Evolutionary conservation across 2,113 vertebrate genomes (phyloP).

Genomic region (Bos indicus): DNA sequence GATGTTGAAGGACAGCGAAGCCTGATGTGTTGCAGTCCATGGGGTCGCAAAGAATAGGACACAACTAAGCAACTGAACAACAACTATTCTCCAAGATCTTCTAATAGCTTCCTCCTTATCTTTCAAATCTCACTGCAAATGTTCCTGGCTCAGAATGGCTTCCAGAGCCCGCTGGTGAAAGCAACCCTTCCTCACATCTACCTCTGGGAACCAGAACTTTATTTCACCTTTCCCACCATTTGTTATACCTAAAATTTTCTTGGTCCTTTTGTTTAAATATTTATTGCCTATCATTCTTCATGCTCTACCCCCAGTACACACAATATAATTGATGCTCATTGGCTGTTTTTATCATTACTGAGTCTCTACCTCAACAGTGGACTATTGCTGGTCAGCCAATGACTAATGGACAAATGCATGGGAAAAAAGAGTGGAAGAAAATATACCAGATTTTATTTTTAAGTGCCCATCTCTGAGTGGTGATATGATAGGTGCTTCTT

Average conservation of each 20-base stretch:
- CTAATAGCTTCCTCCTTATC: not conserved
- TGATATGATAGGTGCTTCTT: not conserved
- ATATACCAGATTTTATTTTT: not conserved
- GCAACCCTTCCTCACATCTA: not conserved
- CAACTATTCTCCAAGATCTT: not conserved
- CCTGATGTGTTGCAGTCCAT: not conserved
- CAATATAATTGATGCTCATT: not conserved
- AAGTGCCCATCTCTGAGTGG: not conserved
- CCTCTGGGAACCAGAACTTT: not conserved
- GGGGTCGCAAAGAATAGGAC: not conserved
- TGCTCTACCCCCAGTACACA: not conserved
- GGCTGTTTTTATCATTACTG: not conserved
- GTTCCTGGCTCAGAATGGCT: not conserved
- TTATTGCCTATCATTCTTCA: not conserved
- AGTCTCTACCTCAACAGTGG: not conserved
- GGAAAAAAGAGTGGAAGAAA: not conserved
- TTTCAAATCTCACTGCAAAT: not conserved
- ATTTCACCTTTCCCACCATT: not conserved
- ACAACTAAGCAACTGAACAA: not conserved
- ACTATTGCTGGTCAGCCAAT: not conserved
- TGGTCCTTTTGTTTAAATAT: not conserved
- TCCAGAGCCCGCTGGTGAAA: not conserved
- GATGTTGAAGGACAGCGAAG: not conserved
- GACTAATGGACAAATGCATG: not conserved
- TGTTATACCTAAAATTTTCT: not conserved